Evolutionary conservation across 30 jellyfish, hydroid and myxozoan species (phyloP), one percentile per base, ranked within the genome.

Genomic region (Aurelia aurita complex sp. Pacific): DNA sequence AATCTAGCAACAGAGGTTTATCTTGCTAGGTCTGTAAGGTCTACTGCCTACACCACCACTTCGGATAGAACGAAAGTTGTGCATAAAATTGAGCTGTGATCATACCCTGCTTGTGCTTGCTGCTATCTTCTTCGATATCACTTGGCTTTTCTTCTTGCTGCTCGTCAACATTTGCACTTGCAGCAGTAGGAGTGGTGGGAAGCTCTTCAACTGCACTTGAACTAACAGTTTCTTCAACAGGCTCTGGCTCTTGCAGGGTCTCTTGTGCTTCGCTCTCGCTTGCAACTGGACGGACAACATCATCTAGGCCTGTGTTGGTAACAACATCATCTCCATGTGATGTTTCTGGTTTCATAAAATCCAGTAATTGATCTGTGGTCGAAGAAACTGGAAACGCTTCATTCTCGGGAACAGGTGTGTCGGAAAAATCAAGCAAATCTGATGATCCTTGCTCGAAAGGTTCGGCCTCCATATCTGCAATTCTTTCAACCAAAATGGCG

Each of bases 361-460:
- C 93, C 82, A 66, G 8, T 33, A 84, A 71, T 53, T 84, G 87
- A 65, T 84, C 93, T 73, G 93, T 73, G 87, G 93, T 84, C 29
- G 93, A 73, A 33, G 93, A 84, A 77, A 84, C 78, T 34, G 93
- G 93, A 57, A 76, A 67, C 36, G 64, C 93, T 33, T 84, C 93
- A n/a, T 40, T 63, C 32, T 73, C 75, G 29, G 52, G 29, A 66
- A 65, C 83, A 60, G 84, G 93, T 64, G 91, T 60, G 79, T 84
- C 93, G 50, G 69, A 61, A 13, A 74, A 62, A 70, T 73, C 87
- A 57, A 73, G 76, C 66, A 84, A 50, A 64, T 73, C 82, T 73
- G 64, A 63, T 10, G 85, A n/a, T n/a, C 51, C 75, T 63, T 73
- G 64, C 60, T 34, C 87, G 40, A 75, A 75, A 14, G 79, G 87